Evolutionary conservation across 2,888 invertebrate genomes (phyloP).

Genomic region (Microplitis deprimator): DNA sequence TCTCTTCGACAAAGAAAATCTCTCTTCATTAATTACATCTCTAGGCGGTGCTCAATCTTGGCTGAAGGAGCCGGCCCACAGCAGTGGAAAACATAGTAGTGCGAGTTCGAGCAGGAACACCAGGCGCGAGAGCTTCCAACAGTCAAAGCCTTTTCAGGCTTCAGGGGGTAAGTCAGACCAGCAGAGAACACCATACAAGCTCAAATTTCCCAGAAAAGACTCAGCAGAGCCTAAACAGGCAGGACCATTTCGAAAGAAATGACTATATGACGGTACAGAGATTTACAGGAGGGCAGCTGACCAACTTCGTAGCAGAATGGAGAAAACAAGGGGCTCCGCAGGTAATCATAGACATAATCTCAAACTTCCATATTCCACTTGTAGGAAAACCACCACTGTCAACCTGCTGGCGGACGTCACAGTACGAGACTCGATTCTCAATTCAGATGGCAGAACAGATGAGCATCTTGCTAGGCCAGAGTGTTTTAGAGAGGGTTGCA

Average conservation of each 20-base stretch:
- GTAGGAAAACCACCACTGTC: conserved; percentile 32
- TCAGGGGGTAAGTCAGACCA: background rate
- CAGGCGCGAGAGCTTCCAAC: no score
- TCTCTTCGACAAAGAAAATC: conserved; percentile 41
- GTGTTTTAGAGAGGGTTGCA: conserved; percentile 23
- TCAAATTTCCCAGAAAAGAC: background rate
- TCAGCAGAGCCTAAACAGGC: conserved; percentile 23
- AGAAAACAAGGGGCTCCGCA: conserved; percentile 33
- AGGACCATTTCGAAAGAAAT: conserved; percentile 43
- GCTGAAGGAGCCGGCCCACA: conserved; percentile 44
- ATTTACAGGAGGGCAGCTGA: conserved; percentile 37
- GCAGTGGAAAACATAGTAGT: background rate
- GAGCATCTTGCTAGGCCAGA: background rate
- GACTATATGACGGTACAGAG: conserved; percentile 24
- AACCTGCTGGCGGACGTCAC: conserved; percentile 35
- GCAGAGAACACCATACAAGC: background rate
- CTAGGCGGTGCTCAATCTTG: conserved; percentile 45
- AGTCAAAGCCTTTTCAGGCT: background rate
- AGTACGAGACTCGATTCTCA: background rate
- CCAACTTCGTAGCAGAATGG: conserved; percentile 47
- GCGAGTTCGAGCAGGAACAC: no score
- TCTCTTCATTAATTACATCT: conserved; percentile 40
- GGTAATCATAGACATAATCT: conserved; percentile 38
- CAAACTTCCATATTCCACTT: conserved; percentile 38
- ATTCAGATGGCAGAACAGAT: conserved; percentile 27